Conservation (phyloP, 1,140 invertebrate genomes). For the Pachypeltis micranthus region DNA sequence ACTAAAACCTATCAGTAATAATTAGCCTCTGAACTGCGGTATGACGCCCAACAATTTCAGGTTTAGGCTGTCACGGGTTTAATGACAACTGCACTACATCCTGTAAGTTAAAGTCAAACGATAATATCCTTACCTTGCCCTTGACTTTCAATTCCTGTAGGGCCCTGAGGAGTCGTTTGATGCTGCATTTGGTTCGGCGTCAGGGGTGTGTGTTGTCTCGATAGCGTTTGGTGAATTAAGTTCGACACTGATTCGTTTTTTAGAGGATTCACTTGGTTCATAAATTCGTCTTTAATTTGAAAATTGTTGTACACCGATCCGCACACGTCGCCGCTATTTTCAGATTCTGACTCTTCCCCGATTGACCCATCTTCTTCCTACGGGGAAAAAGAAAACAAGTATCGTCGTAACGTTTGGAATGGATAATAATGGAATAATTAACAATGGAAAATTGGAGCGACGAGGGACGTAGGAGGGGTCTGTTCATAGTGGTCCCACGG, state of each 20-base stretch:
- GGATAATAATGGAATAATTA: no score
- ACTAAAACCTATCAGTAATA: no score
- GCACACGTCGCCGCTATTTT: constrained; percentile 10
- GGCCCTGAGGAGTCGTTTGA: not conserved
- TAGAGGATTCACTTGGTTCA: not conserved
- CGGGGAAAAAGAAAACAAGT: not conserved
- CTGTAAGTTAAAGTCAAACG: no score
- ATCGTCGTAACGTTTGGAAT: no score
- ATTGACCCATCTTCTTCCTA: constrained; percentile 18
- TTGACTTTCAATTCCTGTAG: not conserved
- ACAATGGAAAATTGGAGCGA: no score
- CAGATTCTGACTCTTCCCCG: constrained; percentile 17
- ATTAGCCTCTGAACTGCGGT: no score
- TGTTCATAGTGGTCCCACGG: no score
- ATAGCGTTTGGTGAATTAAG: not conserved
- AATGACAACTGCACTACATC: no score
- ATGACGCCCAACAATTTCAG: no score
- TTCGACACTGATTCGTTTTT: constrained; percentile 1
- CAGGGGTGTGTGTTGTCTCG: not conserved
- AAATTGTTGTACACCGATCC: not conserved
- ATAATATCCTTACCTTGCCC: not conserved
- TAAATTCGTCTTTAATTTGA: not conserved
- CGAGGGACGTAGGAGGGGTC: no score
- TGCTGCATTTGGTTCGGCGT: not conserved
- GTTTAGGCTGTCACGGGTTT: no score